phyloP scores from a whole-genome alignment of 1,140 invertebrate genomes.

The Bicyclus anynana region DNA sequence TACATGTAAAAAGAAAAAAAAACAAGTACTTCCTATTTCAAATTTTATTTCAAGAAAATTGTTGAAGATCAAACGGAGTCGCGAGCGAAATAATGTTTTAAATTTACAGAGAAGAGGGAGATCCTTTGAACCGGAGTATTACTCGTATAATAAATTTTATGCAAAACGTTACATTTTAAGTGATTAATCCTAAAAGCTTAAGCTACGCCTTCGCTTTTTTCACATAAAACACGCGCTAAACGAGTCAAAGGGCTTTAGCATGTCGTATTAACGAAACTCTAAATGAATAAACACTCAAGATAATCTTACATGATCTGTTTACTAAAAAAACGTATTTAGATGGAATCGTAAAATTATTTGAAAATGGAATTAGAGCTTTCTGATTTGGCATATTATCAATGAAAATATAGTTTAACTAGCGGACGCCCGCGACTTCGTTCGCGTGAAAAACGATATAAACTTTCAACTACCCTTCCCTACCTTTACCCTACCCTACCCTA shows the following conservation, averaged over 20 bases:
- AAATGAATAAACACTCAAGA: neutral
- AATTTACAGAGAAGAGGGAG: neutral
- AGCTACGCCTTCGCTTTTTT: neutral
- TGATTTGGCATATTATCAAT: too few relatives aligned
- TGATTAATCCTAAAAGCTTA: neutral
- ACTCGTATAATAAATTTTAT: neutral
- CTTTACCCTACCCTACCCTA: too few relatives aligned
- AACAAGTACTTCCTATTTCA: too few relatives aligned
- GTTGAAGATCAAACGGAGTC: neutral
- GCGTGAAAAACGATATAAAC: too few relatives aligned
- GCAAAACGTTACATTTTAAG: neutral
- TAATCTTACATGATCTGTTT: neutral
- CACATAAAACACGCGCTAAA: neutral
- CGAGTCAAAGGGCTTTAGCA: neutral
- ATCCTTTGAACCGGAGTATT: neutral
- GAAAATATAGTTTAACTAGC: too few relatives aligned
- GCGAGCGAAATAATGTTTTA: neutral
- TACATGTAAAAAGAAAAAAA: too few relatives aligned
- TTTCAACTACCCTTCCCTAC: too few relatives aligned
- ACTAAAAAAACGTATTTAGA: neutral
- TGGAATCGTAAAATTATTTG: neutral
- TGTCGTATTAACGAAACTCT: neutral
- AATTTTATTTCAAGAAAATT: neutral
- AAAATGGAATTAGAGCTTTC: too few relatives aligned
- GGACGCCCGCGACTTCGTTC: too few relatives aligned